Percentiles rank a stretch among this genome's conserved stretches.
phyloP scores from a whole-genome alignment of 2,113 vertebrate species.

The Pluvianellus socialis region DNA sequence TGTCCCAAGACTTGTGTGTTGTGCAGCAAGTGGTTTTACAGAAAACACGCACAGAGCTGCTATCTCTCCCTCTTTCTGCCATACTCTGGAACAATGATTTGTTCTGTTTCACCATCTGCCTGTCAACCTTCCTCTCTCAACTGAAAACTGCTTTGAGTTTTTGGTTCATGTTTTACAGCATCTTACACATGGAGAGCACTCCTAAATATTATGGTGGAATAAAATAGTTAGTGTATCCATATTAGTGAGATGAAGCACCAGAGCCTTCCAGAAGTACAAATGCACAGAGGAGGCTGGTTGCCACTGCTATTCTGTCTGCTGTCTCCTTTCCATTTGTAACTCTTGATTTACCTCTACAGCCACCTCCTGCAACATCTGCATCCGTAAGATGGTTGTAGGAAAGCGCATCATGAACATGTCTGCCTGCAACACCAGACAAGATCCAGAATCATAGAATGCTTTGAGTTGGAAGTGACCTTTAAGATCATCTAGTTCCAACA shows the following conservation, averaged over 20 bases:
- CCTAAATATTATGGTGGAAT: background rate
- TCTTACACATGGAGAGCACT: background rate
- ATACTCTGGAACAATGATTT: background rate
- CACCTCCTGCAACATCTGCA: background rate
- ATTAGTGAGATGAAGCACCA: background rate
- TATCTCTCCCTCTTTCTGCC: background rate
- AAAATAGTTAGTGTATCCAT: background rate
- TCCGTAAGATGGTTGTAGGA: background rate
- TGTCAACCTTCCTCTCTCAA: background rate
- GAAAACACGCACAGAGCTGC: background rate
- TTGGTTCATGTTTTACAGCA: background rate
- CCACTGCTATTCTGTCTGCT: background rate
- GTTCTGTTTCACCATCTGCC: background rate
- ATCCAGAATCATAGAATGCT: background rate
- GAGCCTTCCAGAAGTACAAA: background rate
- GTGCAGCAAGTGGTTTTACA: background rate
- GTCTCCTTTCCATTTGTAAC: background rate
- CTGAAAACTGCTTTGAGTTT: background rate
- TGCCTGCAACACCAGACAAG: background rate
- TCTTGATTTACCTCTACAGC: background rate
- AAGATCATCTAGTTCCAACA: background rate
- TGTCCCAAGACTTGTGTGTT: background rate
- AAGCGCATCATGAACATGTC: background rate
- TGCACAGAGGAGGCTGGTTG: fast-evolving
- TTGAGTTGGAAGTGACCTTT: background rate